A percentile compares a stretch with the other conserved stretches of the same genome.
phyloP scores from a whole-genome alignment of 2,888 invertebrate species.

The Lasius fuliginosus region DNA sequence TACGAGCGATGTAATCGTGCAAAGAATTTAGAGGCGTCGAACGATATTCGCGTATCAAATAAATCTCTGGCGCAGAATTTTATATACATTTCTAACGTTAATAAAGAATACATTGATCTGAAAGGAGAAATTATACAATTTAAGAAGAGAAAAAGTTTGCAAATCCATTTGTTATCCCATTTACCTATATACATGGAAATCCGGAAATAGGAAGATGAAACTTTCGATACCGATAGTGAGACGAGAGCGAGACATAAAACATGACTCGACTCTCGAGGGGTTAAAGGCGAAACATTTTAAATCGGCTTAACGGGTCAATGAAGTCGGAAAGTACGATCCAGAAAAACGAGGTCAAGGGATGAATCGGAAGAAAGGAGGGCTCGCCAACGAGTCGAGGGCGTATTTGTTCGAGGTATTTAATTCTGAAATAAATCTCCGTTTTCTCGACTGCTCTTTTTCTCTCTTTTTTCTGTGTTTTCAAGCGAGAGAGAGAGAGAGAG shows the following conservation, averaged over 20 bases:
- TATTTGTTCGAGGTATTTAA: slow-evolving; percentile 65
- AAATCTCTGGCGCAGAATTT: not conserved
- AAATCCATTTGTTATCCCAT: slow-evolving; percentile 18
- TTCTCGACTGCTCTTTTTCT: not conserved
- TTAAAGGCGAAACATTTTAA: slow-evolving; percentile 38
- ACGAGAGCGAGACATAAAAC: slow-evolving; percentile 36
- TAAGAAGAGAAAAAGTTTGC: not conserved
- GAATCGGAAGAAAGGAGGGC: slow-evolving; percentile 19
- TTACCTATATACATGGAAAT: not conserved
- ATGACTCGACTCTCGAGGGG: not conserved
- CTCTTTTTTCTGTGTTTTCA: no score
- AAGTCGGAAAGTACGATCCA: slow-evolving; percentile 44
- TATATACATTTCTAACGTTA: not conserved
- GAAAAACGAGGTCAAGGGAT: slow-evolving; percentile 54
- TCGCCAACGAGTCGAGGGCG: slow-evolving; percentile 28
- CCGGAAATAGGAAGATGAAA: slow-evolving; percentile 14
- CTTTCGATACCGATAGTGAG: slow-evolving; percentile 14
- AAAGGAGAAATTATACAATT: not conserved
- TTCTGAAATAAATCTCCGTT: slow-evolving; percentile 65
- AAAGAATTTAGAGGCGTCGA: not conserved
- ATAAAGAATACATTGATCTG: not conserved
- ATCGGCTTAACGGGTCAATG: slow-evolving; percentile 55
- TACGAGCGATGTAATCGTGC: not conserved
- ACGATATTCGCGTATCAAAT: not conserved
- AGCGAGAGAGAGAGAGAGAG: not conserved